Evolutionary conservation across 2,113 vertebrate species (phyloP).

Genomic region (Muscicapa adusta): DNA sequence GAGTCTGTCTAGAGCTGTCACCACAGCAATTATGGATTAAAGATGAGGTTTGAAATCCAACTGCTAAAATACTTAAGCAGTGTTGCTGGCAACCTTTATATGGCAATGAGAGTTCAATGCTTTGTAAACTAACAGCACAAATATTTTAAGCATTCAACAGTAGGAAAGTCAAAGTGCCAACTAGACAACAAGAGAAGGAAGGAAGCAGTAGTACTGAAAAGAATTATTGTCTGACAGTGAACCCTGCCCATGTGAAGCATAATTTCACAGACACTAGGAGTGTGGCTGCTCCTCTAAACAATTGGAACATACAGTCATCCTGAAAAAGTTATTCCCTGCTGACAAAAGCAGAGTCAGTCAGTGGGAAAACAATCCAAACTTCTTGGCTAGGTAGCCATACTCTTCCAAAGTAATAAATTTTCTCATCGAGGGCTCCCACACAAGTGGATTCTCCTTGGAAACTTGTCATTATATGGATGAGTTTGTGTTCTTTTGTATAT

Average conservation of each 20-base stretch:
- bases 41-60: not conserved
- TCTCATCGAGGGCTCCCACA: not conserved
- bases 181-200: not conserved
- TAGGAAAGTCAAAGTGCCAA: not conserved
- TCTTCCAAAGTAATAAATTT: not conserved
- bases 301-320: not conserved
- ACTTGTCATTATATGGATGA: not conserved
- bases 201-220: not conserved
- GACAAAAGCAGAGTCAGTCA: not conserved
- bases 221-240: not conserved
- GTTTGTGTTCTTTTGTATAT: not conserved
- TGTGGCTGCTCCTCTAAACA: not conserved
- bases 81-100: not conserved
- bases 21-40: not conserved
- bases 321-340: not conserved
- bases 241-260: not conserved
- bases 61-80: not conserved
- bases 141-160: not conserved
- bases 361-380: not conserved
- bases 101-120: not conserved
- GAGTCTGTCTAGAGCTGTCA: not conserved
- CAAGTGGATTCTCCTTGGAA: not conserved
- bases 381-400: not conserved
- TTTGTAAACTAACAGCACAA: not conserved
- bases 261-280: not conserved